Evolutionary conservation across 1,140 invertebrate species (phyloP).

Genomic region (Drosophila varians): DNA sequence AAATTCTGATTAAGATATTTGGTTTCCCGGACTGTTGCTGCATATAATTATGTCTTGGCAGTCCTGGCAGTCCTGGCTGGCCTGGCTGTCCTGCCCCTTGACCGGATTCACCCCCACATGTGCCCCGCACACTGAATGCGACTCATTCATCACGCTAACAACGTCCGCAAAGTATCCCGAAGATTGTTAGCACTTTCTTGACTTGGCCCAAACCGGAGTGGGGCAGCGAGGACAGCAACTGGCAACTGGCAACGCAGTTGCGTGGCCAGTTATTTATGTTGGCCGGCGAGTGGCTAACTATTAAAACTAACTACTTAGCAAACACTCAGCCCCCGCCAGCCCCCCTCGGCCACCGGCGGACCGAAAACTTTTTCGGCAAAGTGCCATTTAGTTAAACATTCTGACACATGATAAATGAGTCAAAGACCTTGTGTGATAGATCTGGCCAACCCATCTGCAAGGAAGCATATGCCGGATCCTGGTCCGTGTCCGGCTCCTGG

Average conservation of each 20-base stretch:
- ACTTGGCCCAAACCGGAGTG: conserved; percentile 13
- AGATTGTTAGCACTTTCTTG: conserved; percentile 75
- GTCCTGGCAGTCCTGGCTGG: background rate
- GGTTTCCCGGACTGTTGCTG: conserved; percentile 15
- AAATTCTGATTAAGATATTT: conserved; percentile 29
- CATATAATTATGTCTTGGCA: conserved; percentile 50
- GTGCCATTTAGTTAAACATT: conserved; percentile 77
- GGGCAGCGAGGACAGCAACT: conserved; percentile 5
- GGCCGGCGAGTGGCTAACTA: conserved; percentile 61
- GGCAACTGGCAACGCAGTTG: conserved; percentile 32
- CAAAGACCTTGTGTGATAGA: conserved; percentile 53
- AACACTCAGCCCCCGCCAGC: conserved; percentile 55
- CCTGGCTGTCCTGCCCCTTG: background rate
- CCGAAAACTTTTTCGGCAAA: conserved; percentile 69
- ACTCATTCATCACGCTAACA: conserved; percentile 60
- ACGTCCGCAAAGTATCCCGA: conserved; percentile 67
- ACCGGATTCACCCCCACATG: conserved; percentile 1
- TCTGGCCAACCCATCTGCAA: conserved; percentile 53
- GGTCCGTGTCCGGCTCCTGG: conserved; percentile 16
- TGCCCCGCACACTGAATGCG: conserved; percentile 21
- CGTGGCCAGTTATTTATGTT: conserved; percentile 74
- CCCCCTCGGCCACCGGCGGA: background rate
- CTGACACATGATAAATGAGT: conserved; percentile 81
- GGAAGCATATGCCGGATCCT: conserved; percentile 56
- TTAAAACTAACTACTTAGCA: conserved; percentile 82